Evolutionary conservation across 2,888 invertebrate genomes (phyloP).

Genomic region (Synergus itoensis): DNA sequence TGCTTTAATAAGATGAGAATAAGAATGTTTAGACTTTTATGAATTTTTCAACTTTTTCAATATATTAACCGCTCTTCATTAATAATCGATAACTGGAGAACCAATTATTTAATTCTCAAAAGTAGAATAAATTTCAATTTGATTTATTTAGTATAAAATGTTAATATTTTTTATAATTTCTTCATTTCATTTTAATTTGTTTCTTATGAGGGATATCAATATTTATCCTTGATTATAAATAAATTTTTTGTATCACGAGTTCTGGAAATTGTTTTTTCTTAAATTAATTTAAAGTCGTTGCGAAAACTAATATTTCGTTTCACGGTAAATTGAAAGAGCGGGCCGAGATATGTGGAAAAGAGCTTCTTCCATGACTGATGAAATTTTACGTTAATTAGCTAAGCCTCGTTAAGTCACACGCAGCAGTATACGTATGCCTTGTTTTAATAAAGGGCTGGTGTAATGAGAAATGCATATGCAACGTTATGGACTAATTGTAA

Average conservation of each 20-base stretch:
- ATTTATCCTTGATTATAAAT: no score
- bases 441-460: conserved; percentile 58
- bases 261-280: not conserved
- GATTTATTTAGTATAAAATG: not conserved
- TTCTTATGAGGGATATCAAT: no score
- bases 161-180: no score
- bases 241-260: not conserved
- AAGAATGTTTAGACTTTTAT: conserved; percentile 16
- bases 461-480: conserved; percentile 61
- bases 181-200: no score
- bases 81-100: not conserved
- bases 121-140: not conserved
- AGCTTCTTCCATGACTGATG: conserved; percentile 66
- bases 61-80: not conserved
- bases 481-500: conserved; percentile 50
- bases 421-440: conserved; percentile 61
- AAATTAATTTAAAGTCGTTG: not conserved
- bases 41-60: not conserved
- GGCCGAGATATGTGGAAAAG: conserved; percentile 1
- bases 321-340: conserved; percentile 30
- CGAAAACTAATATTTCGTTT: conserved; percentile 23
- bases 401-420: conserved; percentile 71
- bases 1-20: conserved; percentile 10
- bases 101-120: not conserved
- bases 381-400: conserved; percentile 74